Evolutionary conservation across 2,797 vertebrate genomes (phyloP), one percentile per base, ranked within the genome.

Genomic region (Mormyrops attenuatus): DNA sequence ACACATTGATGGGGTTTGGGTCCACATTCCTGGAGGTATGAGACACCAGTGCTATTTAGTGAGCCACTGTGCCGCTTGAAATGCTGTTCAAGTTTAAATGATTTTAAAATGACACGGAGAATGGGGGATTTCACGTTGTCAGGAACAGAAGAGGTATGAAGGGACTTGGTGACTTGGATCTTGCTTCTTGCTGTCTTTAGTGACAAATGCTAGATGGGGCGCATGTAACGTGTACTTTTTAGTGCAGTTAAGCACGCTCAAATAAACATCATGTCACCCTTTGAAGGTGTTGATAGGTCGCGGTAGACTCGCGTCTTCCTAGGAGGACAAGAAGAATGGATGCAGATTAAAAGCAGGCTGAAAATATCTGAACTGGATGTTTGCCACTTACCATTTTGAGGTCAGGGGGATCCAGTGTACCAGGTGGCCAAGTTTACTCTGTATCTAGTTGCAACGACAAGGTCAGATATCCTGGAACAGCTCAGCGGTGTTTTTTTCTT

Each of bases 371-470:
- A 50, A 26, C 34, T 82, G 73, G 26, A 57, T 49, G 52, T 85
- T 88, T 82, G 91, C 90, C 89, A 89, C 88, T 53, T 90, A 86
- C 91, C 80, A 88, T 90, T 87, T 5, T 86, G 90, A 90, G 88
- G 90, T 90, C 89, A 73, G 85, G 30, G n/a, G 69, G 85, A 80
- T 84, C 88, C 88, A 89, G 47, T 85, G 69, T 88, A 84, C 84
- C 82, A 84, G 82, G 87, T 89, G 85, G 47, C 53, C 73, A 60
- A 47, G 90, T 77, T 85, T 55, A 89, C 88, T 93, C 90, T 88
- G 87, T 17, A 92, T 95, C 93, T 73, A 73, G 92, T 96, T 95
- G 94, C 95, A 92, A 87, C 5, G 60, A 47, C 90, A 91, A 94
- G 94, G 38, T 44, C 73, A n/a, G 91, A 90, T 96, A 91, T 91